These are phyloP conservation scores for Pseudochaenichthys georgianus DNA, from an alignment of 2,797 vertebrate species.

Conservation along the genomic window DNA sequence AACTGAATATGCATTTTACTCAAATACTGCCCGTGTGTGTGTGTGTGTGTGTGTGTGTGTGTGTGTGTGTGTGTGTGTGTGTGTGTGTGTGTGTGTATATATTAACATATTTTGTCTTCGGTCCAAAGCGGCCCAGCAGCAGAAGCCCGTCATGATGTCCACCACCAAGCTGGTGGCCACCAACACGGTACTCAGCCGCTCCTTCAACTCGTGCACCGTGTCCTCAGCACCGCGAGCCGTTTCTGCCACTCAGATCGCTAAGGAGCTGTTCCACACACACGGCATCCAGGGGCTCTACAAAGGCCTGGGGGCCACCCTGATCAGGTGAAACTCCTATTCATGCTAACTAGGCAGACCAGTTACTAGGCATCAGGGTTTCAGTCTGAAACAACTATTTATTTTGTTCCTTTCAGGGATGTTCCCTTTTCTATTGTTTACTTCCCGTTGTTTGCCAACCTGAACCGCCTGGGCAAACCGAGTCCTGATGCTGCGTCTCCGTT, in stretches of 20 bases:
- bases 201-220: constrained; percentile 82
- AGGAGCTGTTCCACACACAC: constrained; percentile 82
- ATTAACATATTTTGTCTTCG: constrained; percentile 1
- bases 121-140: constrained; percentile 83
- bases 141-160: constrained; percentile 77
- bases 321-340: constrained; percentile 77
- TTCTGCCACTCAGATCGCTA: constrained; percentile 88
- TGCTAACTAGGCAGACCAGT: background rate
- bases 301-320: constrained; percentile 88
- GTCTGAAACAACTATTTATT: background rate
- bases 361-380: background rate
- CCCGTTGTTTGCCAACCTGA: constrained; percentile 88
- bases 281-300: constrained; percentile 89
- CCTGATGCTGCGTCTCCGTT: constrained; percentile 78
- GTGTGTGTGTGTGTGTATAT: background rate
- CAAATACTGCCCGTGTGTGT: background rate
- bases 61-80: no score
- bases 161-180: constrained; percentile 80
- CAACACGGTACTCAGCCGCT: constrained; percentile 83
- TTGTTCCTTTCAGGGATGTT: constrained; percentile 82
- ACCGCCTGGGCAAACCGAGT: constrained; percentile 81
- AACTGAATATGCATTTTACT: background rate
- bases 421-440: constrained; percentile 90
- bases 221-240: constrained; percentile 61
- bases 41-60: no score